A percentile compares a stretch with the other conserved stretches of the same genome.
Conservation (phyloP, 2,113 vertebrate species). For the Bos taurus region ARS-UCD2.0 NC_037332.1:34534001-34534500, state of each 20-base stretch:
- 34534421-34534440: not conserved
- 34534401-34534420: not conserved
- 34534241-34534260: not conserved
- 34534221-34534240: not conserved
- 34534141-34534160: not conserved
- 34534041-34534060: slow-evolving; percentile 10
- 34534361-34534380: not conserved
- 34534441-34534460: not conserved
- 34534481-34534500: not conserved
- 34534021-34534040: slow-evolving; percentile 11
- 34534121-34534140: not conserved
- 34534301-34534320: not conserved
- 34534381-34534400: not conserved
- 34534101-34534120: not conserved
- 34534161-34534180: not conserved
- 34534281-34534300: not conserved
- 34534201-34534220: not conserved
- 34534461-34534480: not conserved
- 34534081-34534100: not conserved
- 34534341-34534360: not conserved
- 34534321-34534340: not conserved
- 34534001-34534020: not conserved
- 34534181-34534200: not conserved
- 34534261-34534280: not conserved
- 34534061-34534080: not conserved